Evolutionary conservation across 2,797 vertebrate genomes (phyloP), one percentile per base, ranked within the genome.

Genomic region (Pantherophis vulpinus): DNA sequence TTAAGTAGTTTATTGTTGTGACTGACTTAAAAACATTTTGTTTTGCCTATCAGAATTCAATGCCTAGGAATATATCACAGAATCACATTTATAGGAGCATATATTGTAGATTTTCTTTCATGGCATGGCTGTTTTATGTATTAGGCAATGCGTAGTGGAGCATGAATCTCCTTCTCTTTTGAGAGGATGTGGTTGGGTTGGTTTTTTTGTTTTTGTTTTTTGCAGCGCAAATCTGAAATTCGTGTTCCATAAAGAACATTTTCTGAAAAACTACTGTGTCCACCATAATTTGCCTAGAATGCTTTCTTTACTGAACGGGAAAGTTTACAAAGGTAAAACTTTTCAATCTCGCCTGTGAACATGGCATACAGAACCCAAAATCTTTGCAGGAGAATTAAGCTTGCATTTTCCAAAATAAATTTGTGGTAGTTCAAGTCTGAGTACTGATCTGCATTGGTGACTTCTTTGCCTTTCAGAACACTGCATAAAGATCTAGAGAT

Each of bases 401-500:
- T 6, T 58, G 59, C 93, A 59, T 59, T 93, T 96, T 92, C 89
- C 61, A 88, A 0, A 1, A 74, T 86, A 92, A 32, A 20, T n/a
- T 58, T 90, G 90, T 90, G n/a, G 63, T 93, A 58, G 70, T 87
- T 93, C 90, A 55, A 94, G 93, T 32, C 70, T 91, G 93, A 94
- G 87, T 58, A 16, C 93, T 59, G 93, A 90, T 79, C 56, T 94
- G 91, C 93, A 93, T 92, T 95, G 92, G 94, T 5, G 91, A 60
- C 94, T n/a, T 95, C 58, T 97, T 97, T 94, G 90, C 93, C 79
- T 96, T 97, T 94, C 96, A 98, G 98, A 94, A 97, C 95, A 95
- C 97, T 98, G 25, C 97, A 97, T 95, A 96, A 98, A 11, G 98
- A 98, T 95, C 98, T 98, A 90, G 97, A 97, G 94, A 96, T 98